These are phyloP conservation scores for Asobara japonica DNA, from an alignment of 1,140 invertebrate genomes.

Conservation along the genomic window DNA sequence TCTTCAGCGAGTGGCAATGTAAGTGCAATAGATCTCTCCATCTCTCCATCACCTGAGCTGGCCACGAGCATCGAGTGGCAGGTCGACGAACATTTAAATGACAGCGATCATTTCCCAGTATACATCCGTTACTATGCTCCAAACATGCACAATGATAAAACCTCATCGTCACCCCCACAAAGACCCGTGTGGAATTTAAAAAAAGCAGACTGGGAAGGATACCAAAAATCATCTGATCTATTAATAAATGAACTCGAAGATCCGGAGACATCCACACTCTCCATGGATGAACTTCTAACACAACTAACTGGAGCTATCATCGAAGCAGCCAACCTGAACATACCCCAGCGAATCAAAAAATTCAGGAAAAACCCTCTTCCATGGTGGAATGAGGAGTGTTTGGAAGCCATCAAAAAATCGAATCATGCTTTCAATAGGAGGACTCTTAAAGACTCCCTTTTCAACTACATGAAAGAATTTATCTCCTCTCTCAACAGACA, in stretches of 20 bases:
- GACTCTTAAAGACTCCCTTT: constrained; percentile 4
- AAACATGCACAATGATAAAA: no score
- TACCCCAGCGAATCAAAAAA: constrained; percentile 40
- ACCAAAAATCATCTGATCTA: constrained; percentile 8
- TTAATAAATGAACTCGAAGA: constrained; percentile 30
- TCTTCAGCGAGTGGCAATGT: constrained; percentile 35
- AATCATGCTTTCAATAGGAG: no score
- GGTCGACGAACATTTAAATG: constrained; percentile 42
- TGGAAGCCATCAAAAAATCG: constrained; percentile 41
- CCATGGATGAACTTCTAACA: constrained; percentile 38
- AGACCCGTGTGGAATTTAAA: constrained; percentile 43
- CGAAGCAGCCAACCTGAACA: constrained; percentile 40
- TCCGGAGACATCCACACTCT: background rate
- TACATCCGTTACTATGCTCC: background rate
- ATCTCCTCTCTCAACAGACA: constrained; percentile 22
- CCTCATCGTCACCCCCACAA: no score
- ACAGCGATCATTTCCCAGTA: constrained; percentile 4
- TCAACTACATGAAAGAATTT: constrained; percentile 13
- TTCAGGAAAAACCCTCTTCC: constrained; percentile 39
- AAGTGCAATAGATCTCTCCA: constrained; percentile 45
- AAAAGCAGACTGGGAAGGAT: constrained; percentile 44
- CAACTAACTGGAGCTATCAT: constrained; percentile 42
- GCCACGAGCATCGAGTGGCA: constrained; percentile 46
- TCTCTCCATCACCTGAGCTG: constrained; percentile 41
- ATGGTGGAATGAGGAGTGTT: constrained; percentile 55